Evolutionary conservation across 37 sponge, comb jelly and placozoan species (phyloP).

Genomic region (Diacarnus erythraeanus): DNA sequence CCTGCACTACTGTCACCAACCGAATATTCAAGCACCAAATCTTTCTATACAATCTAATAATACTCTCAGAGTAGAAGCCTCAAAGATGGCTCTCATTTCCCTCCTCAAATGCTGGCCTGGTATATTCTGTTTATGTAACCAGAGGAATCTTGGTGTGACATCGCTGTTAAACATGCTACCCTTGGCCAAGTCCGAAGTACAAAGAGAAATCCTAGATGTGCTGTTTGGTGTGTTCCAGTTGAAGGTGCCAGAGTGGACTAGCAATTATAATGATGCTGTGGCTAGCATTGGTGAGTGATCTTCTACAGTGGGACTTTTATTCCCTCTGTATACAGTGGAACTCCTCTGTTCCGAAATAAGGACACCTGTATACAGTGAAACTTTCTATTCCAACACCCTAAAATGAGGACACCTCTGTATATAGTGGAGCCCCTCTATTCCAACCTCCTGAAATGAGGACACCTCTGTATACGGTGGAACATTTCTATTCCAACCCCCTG

Average conservation of each 20-base stretch:
- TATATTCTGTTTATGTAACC: conserved; percentile 34
- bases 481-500: too few relatives aligned
- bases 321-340: too few relatives aligned
- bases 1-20: conserved; percentile 49
- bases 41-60: background rate
- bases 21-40: background rate
- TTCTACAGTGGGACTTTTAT: too few relatives aligned
- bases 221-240: conserved; percentile 73
- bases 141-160: conserved; percentile 21
- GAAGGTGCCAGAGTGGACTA: conserved; percentile 84
- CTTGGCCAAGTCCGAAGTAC: conserved; percentile 32
- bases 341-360: too few relatives aligned
- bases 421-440: too few relatives aligned
- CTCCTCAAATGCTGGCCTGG: conserved; percentile 78
- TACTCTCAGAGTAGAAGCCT: conserved; percentile 29
- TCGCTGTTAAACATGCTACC: conserved; percentile 49
- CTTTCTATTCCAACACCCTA: too few relatives aligned
- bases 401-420: too few relatives aligned
- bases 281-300: conserved; percentile 78
- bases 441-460: too few relatives aligned
- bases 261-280: conserved; percentile 49
- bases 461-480: too few relatives aligned
- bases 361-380: too few relatives aligned
- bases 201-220: conserved; percentile 75
- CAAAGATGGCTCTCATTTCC: conserved; percentile 55